Percentiles rank a stretch among this genome's conserved stretches.
Conservation (phyloP, 2,888 invertebrate species). For the Glaucopsyche alexis region DNA sequence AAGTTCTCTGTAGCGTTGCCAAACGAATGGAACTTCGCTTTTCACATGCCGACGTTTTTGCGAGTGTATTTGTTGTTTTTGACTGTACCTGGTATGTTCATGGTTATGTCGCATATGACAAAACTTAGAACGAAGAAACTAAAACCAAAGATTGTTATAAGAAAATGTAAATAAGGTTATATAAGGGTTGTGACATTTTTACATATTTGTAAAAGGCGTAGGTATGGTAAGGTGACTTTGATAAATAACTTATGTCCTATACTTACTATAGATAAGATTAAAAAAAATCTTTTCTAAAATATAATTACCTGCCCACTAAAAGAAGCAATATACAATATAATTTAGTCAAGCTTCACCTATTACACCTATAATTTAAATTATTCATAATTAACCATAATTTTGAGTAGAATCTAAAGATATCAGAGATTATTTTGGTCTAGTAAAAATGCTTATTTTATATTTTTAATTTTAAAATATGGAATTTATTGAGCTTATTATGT, state of each 20-base stretch:
- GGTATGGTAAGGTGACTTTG: neutral
- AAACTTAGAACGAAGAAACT: constrained; percentile 85
- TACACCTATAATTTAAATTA: neutral
- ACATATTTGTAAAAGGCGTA: neutral
- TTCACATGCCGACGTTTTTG: constrained; percentile 90
- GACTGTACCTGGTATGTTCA: constrained; percentile 87
- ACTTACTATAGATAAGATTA: too few relatives aligned
- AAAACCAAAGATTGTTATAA: constrained; percentile 68
- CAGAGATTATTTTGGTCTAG: too few relatives aligned
- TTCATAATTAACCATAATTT: neutral
- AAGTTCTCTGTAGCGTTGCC: constrained; percentile 88
- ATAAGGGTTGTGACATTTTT: constrained; percentile 44
- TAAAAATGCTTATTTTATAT: too few relatives aligned
- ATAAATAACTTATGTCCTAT: too few relatives aligned
- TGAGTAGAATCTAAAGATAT: too few relatives aligned
- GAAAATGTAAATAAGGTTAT: constrained; percentile 65
- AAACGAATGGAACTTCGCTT: constrained; percentile 91
- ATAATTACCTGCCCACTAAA: too few relatives aligned
- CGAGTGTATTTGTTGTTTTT: constrained; percentile 87
- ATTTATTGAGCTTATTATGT: too few relatives aligned
- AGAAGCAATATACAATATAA: too few relatives aligned
- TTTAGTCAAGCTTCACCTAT: too few relatives aligned
- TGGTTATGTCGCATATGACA: constrained; percentile 92
- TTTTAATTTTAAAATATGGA: too few relatives aligned
- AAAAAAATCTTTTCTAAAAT: too few relatives aligned